Evolutionary conservation across 2,797 vertebrate genomes (phyloP).

Genomic region (Merluccius polli): DNA sequence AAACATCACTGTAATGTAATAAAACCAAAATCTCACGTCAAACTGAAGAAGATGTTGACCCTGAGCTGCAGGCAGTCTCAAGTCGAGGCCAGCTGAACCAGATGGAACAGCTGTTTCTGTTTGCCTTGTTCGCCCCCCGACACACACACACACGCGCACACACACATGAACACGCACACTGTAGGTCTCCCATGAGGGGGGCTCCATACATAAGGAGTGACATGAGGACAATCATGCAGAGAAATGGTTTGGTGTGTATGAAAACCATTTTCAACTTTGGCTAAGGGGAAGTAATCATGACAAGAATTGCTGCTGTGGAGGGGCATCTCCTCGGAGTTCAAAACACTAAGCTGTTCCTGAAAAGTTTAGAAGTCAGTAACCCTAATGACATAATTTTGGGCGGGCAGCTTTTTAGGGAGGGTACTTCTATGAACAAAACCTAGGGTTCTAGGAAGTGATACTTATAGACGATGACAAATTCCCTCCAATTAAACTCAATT

Average conservation of each 20-base stretch:
- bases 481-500: constrained; percentile 25
- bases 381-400: constrained; percentile 38
- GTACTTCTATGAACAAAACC: constrained; percentile 29
- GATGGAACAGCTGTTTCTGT: constrained; percentile 41
- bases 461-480: background rate
- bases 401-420: constrained; percentile 23
- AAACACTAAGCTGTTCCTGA: constrained; percentile 14
- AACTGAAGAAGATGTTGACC: constrained; percentile 36
- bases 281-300: constrained; percentile 56
- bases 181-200: constrained; percentile 12
- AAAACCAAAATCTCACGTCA: constrained; percentile 23
- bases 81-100: constrained; percentile 27
- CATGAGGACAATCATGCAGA: constrained; percentile 15
- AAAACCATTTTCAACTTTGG: constrained; percentile 53
- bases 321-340: background rate
- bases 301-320: constrained; percentile 45
- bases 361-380: constrained; percentile 31
- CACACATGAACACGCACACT: background rate
- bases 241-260: constrained; percentile 29
- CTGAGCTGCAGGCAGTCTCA: constrained; percentile 10
- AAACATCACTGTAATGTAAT: background rate
- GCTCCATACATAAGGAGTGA: constrained; percentile 2
- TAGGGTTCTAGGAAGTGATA: constrained; percentile 35
- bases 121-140: background rate
- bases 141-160: background rate